Evolutionary conservation across 2,113 vertebrate species (phyloP), one percentile per base, ranked within the genome.

Genomic region (Leptobrachium ailaonicum): DNA sequence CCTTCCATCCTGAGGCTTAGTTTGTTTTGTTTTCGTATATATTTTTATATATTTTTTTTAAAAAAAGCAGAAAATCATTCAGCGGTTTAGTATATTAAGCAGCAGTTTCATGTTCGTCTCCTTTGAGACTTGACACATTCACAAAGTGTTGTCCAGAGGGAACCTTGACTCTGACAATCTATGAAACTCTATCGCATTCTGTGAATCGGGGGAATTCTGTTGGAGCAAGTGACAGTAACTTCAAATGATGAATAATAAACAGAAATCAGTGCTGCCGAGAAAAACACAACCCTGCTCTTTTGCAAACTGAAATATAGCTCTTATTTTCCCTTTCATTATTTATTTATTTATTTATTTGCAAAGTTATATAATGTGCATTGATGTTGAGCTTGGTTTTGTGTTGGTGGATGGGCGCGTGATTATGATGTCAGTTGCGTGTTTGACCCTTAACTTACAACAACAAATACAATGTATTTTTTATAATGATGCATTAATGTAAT

Each of bases 31-130:
- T 50, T 60, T 60, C 56, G 3, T 11, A n/a, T 60, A 13, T 60
- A 60, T 60, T 9, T 60, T 9, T 60, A 50, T 50, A 50, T 50
- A 5, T 50, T 50, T 50, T 50, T 66, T 66, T 53, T 41, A 54
- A 56, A 72, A 41, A 41, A 73, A 73, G 53, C 53, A 73, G 40
- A 73, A 40, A 64, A 20, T 20, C 14, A 76, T 56, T 54, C 32
- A 54, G 45, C 11, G 12, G 66, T 47, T 64, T 7, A 13, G 58
- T 66, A 72, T 40, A 72, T 41, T 10, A 14, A 58, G 14, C 32
- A 43, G 42, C 42, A n/a, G 4, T 53, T 60, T 64, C 62, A 64
- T 64, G 62, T 64, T 64, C 62, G 3, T 64, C 14, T 64, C 62
- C 20, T 32, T 13, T 40, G 62, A 64, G 62, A 64, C 32, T 40